Percentiles rank a stretch among this genome's conserved stretches.
phyloP scores from a whole-genome alignment of 1,140 invertebrate species.

The Bombus haemorrhoidalis region DNA sequence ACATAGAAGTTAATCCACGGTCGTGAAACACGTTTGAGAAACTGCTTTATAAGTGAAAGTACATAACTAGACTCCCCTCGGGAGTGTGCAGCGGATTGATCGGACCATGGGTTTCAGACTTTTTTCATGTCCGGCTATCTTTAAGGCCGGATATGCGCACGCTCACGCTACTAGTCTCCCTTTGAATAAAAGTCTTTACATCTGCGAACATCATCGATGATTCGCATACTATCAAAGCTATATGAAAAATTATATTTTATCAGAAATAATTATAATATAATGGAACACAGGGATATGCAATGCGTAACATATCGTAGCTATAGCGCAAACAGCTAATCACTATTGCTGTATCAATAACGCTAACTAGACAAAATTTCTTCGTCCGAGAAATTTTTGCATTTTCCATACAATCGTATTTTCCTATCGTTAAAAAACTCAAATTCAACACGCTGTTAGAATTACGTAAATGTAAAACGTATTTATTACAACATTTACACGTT shows the following conservation, averaged over 20 bases:
- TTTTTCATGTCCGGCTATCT: neutral
- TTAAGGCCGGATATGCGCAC: neutral
- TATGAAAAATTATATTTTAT: neutral
- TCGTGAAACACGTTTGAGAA: neutral
- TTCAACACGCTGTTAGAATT: too few relatives aligned
- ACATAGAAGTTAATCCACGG: conserved; percentile 23
- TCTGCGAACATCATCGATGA: neutral
- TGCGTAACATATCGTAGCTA: too few relatives aligned
- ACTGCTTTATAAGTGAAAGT: conserved; percentile 29
- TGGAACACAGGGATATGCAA: too few relatives aligned
- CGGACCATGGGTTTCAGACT: neutral
- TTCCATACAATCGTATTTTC: too few relatives aligned
- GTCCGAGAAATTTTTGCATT: too few relatives aligned
- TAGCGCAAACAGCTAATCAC: too few relatives aligned
- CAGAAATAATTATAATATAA: too few relatives aligned
- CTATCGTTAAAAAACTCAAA: too few relatives aligned
- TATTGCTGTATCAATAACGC: too few relatives aligned
- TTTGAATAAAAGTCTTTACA: neutral
- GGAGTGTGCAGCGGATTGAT: conserved; percentile 1
- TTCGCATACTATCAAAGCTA: neutral
- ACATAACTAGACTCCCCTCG: neutral
- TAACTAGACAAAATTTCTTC: too few relatives aligned
- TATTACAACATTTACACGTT: too few relatives aligned
- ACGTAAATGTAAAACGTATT: too few relatives aligned
- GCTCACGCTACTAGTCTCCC: neutral